Conservation (phyloP, 2,797 vertebrate species). For the Gymnoscopelus microlampas region DNA sequence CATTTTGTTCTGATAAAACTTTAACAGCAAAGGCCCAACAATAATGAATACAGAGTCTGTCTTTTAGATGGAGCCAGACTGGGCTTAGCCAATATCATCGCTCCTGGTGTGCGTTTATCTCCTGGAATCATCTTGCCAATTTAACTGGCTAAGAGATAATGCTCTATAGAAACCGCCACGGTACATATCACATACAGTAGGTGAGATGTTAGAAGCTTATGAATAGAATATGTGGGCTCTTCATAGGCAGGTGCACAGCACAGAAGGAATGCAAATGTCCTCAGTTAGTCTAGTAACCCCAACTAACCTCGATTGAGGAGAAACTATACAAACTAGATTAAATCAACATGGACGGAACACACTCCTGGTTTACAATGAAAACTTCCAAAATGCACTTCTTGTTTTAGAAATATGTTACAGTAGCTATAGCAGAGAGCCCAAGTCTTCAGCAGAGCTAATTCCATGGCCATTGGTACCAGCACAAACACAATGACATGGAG, state of each 20-base stretch:
- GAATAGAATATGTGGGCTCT: not conserved
- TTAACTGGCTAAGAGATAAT: not conserved
- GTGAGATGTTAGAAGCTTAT: not conserved
- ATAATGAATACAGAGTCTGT: not conserved
- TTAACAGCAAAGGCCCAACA: not conserved
- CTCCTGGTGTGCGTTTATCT: not conserved
- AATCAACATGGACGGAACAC: not conserved
- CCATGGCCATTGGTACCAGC: conserved; percentile 8
- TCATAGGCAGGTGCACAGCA: conserved; percentile 3
- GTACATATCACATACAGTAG: not conserved
- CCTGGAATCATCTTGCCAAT: conserved; percentile 3
- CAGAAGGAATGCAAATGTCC: not conserved
- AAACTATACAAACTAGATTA: not conserved
- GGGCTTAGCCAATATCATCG: too few species aligned
- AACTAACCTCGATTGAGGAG: not conserved
- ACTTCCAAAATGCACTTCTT: conserved; percentile 20
- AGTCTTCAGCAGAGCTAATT: conserved; percentile 25
- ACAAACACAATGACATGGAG: conserved; percentile 36
- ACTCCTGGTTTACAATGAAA: not conserved
- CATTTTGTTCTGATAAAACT: conserved; percentile 13
- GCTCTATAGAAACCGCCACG: not conserved
- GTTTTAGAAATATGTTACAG: conserved; percentile 15
- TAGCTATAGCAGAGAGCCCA: not conserved
- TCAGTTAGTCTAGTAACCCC: not conserved
- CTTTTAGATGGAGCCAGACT: not conserved